Evolutionary conservation across 2,888 invertebrate species (phyloP), one percentile per base, ranked within the genome.

Genomic region (Drepanosiphum platanoidis): DNA sequence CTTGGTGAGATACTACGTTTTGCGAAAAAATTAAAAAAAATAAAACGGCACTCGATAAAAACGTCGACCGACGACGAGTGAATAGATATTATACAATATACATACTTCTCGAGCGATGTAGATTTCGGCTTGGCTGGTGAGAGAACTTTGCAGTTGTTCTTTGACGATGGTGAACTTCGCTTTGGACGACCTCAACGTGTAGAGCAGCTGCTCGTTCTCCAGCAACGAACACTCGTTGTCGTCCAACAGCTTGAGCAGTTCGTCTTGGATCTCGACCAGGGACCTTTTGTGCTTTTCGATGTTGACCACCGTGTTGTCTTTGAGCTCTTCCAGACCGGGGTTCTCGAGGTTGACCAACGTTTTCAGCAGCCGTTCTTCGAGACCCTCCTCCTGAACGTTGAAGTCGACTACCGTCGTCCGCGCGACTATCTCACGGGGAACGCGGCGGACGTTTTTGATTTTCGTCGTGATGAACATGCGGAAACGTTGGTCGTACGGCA

Each of bases 391-490:
- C 90, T 96, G 97, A 86, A 97, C 95, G 78, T 96, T 95, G 89
- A 97, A 97, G 92, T 97, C 97, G 80, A 97, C 95, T 89, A 97
- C 92, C 32, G 95, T 94, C 0, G 95, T 94, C 91, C 95, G 95
- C 0, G 96, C 95, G 0, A 95, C 92, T 81, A 93, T 92, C 90
- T 97, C 97, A 0, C n/a, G n/a, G n/a, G 97, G 97, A 0, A 96
- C 93, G 90, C 96, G 97, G 88, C 95, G 95, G 0, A 97, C 97
- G 90, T 97, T 97, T 30, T 94, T 93, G 86, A 97, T 91, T 90
- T 97, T 96, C 1, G 97, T 97, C 1, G 97, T 96, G 84, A 97
- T 93, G 90, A 95, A 97, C 89, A 97, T 92, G 88, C 92, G 92
- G 89, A 97, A 97, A 34, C 92, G 90, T 0, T 91, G 89, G 88